Percentiles rank a stretch among this genome's conserved stretches.
Conservation (phyloP, 2,113 vertebrate genomes). For the Ramphastos sulfuratus region DNA sequence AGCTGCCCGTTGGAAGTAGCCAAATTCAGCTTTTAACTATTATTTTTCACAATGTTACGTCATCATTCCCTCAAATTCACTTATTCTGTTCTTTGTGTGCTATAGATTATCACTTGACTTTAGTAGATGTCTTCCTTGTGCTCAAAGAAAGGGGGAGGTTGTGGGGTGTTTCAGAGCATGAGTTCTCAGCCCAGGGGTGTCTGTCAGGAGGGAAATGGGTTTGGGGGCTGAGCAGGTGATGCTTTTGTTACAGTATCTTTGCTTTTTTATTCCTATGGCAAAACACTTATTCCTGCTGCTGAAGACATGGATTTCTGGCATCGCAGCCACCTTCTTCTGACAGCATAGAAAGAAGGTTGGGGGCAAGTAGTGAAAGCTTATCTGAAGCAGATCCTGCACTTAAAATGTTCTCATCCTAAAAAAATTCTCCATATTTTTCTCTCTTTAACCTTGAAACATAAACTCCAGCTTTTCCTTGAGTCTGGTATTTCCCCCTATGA, state of each 20-base stretch:
- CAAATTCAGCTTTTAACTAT: neutral
- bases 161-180: neutral
- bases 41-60: neutral
- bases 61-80: neutral
- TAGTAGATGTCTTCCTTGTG: neutral
- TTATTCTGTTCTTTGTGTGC: neutral
- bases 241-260: neutral
- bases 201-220: neutral
- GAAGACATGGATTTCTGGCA: neutral
- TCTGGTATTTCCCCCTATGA: neutral
- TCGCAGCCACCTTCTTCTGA: neutral
- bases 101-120: neutral
- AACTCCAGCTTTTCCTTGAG: neutral
- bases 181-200: neutral
- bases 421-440: neutral
- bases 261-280: neutral
- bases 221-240: neutral
- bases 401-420: neutral
- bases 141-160: neutral
- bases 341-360: rapidly evolving
- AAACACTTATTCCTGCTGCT: neutral
- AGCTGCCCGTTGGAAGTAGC: neutral
- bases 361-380: neutral
- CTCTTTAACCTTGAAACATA: neutral
- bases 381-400: neutral